Evolutionary conservation across 2,113 vertebrate genomes (phyloP), one percentile per base, ranked within the genome.

Genomic region (human (Homo sapiens)): DNA sequence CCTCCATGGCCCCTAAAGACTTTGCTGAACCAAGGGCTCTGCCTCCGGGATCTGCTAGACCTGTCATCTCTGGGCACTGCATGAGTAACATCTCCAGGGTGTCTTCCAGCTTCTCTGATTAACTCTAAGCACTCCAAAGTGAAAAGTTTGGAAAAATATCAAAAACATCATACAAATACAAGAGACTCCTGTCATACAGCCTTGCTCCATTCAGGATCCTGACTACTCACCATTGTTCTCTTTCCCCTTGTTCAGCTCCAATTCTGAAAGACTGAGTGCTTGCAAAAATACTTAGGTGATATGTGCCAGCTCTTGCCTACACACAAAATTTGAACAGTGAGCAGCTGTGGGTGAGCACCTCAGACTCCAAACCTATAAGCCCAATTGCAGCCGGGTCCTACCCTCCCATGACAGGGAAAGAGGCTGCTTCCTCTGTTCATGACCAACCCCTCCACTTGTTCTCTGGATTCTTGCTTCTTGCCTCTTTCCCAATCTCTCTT

Each of bases 61-160:
- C 68, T 59, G 43, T 73, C 45, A 96, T 61, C 81, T 82, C 68
- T 30, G 83, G 35, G 27, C 5, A 9, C 2, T 13, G 17, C 25
- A 5, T 3, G 6, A 82, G 11, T 32, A 22, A 64, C 61, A 57
- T 11, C 84, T 30, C 68, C 5, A 17, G 68, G 70, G 57, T 79
- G 22, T 68, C 85, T 89, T 48, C 52, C 50, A 78, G 61, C 75
- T 96, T 88, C 72, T 75, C 52, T 43, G 78, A 59, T 94, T 1
- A 88, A 57, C 17, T 52, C 57, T 30, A 84, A 96, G 38, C 8
- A 35, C 25, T 72, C 52, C 8, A 72, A 92, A 95, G 75, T 11
- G 23, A 95, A 94, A 14, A 4, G n/a, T 45, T 81, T 68, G 80
- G 55, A 27, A 80, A 89, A 93, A 80, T 11, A 4, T 22, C 2